Conservation (phyloP, 2,888 invertebrate species). For the Drosophila mercatorum region DNA sequence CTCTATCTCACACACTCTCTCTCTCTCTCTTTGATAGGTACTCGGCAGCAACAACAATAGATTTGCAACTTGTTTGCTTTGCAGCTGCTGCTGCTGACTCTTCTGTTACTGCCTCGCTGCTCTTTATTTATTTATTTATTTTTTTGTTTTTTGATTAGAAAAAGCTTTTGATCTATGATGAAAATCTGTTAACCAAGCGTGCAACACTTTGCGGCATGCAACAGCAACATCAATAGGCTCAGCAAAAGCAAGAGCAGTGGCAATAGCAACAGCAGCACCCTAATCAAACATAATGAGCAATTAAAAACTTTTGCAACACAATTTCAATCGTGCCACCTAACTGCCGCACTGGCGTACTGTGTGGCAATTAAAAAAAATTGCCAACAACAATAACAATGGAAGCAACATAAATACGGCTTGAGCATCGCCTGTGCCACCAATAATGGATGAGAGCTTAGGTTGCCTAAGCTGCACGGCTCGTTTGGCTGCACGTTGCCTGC, state of each 20-base stretch:
- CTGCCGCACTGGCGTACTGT: conserved; percentile 17
- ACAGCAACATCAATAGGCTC: conserved; percentile 35
- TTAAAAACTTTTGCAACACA: conserved; percentile 63
- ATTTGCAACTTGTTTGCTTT: conserved; percentile 69
- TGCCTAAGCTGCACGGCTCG: conserved; percentile 15
- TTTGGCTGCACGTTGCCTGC: conserved; percentile 39
- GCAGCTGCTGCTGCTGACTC: conserved; percentile 6
- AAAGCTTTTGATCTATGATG: conserved; percentile 68
- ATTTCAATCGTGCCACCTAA: conserved; percentile 39
- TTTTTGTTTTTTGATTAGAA: conserved; percentile 53
- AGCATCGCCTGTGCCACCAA: conserved; percentile 29
- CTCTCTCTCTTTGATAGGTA: conserved; percentile 7
- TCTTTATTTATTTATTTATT: conserved; percentile 8
- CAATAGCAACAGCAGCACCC: conserved; percentile 49
- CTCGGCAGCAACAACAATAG: conserved; percentile 35
- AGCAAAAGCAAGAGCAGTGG: conserved; percentile 20
- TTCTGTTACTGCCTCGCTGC: not conserved
- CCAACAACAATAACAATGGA: not conserved
- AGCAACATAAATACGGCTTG: conserved; percentile 13
- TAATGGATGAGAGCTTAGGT: conserved; percentile 43
- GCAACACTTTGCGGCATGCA: conserved; percentile 61
- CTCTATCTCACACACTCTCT: conserved; percentile 5
- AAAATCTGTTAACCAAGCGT: conserved; percentile 58
- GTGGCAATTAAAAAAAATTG: conserved; percentile 16
- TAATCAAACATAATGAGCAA: conserved; percentile 72